Evolutionary conservation across 2,888 invertebrate species (phyloP).

Genomic region (Agrochola litura): DNA sequence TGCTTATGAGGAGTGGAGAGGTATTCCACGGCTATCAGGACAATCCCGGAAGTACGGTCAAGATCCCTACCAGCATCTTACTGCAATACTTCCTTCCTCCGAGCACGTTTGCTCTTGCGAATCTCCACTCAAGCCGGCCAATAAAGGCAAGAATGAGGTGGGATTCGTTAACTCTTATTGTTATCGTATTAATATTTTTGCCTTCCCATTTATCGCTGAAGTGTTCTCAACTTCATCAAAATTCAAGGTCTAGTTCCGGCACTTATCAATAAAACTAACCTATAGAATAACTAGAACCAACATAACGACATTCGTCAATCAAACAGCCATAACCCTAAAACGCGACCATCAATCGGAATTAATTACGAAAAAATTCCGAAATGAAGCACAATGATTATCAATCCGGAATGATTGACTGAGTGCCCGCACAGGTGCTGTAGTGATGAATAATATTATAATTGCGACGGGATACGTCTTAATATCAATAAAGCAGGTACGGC

Average conservation of each 20-base stretch:
- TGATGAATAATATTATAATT: constrained; percentile 72
- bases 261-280: constrained; percentile 13
- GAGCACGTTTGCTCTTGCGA: too few relatives aligned
- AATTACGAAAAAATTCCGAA: constrained; percentile 65
- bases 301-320: constrained; percentile 37
- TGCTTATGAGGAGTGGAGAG: too few relatives aligned
- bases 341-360: constrained; percentile 69
- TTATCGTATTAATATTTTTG: not conserved
- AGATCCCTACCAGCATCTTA: too few relatives aligned
- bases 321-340: constrained; percentile 43
- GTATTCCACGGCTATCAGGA: too few relatives aligned
- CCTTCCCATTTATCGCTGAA: not conserved
- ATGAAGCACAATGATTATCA: constrained; percentile 66
- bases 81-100: too few relatives aligned
- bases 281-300: constrained; percentile 23
- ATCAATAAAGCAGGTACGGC: constrained; percentile 82
- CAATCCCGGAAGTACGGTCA: too few relatives aligned
- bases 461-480: constrained; percentile 79
- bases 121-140: too few relatives aligned
- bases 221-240: constrained; percentile 7
- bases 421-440: constrained; percentile 63
- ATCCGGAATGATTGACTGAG: constrained; percentile 66
- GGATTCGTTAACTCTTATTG: too few relatives aligned
- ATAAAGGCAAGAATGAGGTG: too few relatives aligned
- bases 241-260: constrained; percentile 20